These are phyloP conservation scores for Malthinus seriepunctatus DNA, from an alignment of 2,888 invertebrate species.

Conservation along the genomic window DNA sequence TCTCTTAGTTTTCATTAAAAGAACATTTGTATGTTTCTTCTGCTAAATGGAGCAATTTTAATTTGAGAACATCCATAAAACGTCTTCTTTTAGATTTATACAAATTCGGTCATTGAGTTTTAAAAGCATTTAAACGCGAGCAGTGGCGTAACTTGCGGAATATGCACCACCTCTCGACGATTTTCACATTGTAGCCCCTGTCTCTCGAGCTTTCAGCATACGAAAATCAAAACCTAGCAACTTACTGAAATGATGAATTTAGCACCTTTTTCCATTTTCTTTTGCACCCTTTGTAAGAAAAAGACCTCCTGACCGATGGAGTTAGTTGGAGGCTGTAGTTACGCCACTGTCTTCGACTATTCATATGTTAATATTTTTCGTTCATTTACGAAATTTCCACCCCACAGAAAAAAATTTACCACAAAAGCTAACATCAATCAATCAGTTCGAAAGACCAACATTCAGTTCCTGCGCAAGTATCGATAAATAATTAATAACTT, in stretches of 20 bases:
- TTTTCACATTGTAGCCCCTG: too few relatives aligned
- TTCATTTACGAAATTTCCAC: neutral
- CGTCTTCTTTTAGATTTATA: constrained; percentile 36
- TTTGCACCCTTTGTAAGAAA: too few relatives aligned
- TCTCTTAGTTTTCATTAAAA: constrained; percentile 24
- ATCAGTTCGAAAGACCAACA: constrained; percentile 22
- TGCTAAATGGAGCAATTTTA: constrained; percentile 29
- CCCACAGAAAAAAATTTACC: neutral
- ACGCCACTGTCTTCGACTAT: too few relatives aligned
- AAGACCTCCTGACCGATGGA: too few relatives aligned
- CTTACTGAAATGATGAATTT: too few relatives aligned
- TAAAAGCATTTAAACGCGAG: constrained; percentile 22
- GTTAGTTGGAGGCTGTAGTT: too few relatives aligned
- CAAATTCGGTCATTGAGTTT: constrained; percentile 27
- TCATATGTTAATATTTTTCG: constrained; percentile 8
- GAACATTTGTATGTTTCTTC: constrained; percentile 27
- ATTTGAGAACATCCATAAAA: constrained; percentile 29
- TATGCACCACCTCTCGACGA: too few relatives aligned
- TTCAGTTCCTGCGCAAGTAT: constrained; percentile 19
- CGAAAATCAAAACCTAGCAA: too few relatives aligned
- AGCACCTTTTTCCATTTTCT: too few relatives aligned
- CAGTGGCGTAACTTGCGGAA: too few relatives aligned
- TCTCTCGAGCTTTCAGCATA: too few relatives aligned
- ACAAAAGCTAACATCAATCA: constrained; percentile 17
- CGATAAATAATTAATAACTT: constrained; percentile 26